Base-by-base conservation (phyloP, 2,113 vertebrate species). In the Myxocyprinus asiaticus region DNA sequence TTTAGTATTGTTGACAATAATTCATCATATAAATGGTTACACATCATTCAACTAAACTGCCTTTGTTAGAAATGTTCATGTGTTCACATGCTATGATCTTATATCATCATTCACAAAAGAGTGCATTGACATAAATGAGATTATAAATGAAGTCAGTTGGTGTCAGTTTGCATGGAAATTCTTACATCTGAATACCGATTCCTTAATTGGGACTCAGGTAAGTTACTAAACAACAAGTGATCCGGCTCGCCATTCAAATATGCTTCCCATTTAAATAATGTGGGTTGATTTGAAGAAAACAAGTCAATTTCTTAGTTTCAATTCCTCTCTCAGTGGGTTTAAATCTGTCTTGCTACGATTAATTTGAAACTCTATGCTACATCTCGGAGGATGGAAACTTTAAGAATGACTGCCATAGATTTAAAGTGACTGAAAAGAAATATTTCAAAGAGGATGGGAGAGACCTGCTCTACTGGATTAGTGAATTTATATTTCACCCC, bases 321-420 rank as follows among this genome's bases (percentile, higher is more conserved):
- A 43, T 71, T 71, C 44, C 51, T 33, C 55, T 44, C 68, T 71
- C 68, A 9, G 33, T 56, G 68, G 68, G 22, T 70, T 70, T 70
- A 11, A 71, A 55, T 56, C 68, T 71, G 51, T 71, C 68, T 56
- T 43, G 68, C 68, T 71, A 17, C 43, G 50, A 71, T 71, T 71
- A 71, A 56, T 55, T 43, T 56, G 50, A 56, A 71, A 55, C 51
- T 71, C 12, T 8, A 71, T 44, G 68, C 68, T 56, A 9, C 12
- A 56, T 71, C 33, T 71, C 12, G 8, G 15, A 71, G 51, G 22
- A 8, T n/a, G 51, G 33, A 71, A 56, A 71, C 51, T 71, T 56
- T 56, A 14, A 56, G 68, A 71, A 56, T 33, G 67, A 14, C 67
- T 5, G 2, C 10, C 17, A 9, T 50, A 53, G 10, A 68, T 14